phyloP scores from a whole-genome alignment of 2,113 vertebrate species.

The Pedetes capensis region DNA sequence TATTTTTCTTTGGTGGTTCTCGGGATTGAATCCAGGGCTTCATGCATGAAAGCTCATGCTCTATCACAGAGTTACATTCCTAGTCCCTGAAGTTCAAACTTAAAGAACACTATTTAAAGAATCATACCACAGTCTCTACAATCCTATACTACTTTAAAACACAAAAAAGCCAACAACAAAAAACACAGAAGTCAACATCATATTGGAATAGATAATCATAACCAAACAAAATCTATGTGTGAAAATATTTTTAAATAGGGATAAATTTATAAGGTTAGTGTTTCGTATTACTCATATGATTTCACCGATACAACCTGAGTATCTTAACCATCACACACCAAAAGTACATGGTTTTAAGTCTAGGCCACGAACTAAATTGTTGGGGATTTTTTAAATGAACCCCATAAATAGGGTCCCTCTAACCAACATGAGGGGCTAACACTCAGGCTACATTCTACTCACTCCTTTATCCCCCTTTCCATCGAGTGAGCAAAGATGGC shows the following conservation, averaged over 20 bases:
- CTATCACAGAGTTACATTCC: background rate
- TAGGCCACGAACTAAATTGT: background rate
- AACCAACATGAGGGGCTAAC: no score
- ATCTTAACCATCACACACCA: background rate
- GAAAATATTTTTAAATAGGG: background rate
- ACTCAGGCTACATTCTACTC: no score
- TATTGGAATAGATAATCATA: background rate
- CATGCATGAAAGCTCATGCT: background rate
- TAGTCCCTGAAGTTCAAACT: background rate
- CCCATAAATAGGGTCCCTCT: no score
- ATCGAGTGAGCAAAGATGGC: no score
- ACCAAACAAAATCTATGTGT: background rate
- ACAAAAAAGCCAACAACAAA: background rate
- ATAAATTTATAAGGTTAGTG: background rate
- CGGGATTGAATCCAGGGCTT: background rate
- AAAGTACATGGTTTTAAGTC: background rate
- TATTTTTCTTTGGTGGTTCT: background rate
- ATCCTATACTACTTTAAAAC: background rate
- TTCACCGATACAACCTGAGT: background rate
- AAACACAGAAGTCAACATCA: background rate
- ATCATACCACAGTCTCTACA: background rate
- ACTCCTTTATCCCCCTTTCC: no score
- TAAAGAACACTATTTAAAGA: constrained; percentile 12
- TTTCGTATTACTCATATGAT: background rate
- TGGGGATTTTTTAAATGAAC: no score